These are phyloP conservation scores for Dicycla oo DNA, from an alignment of 2,888 invertebrate genomes.

Conservation along the genomic window DNA sequence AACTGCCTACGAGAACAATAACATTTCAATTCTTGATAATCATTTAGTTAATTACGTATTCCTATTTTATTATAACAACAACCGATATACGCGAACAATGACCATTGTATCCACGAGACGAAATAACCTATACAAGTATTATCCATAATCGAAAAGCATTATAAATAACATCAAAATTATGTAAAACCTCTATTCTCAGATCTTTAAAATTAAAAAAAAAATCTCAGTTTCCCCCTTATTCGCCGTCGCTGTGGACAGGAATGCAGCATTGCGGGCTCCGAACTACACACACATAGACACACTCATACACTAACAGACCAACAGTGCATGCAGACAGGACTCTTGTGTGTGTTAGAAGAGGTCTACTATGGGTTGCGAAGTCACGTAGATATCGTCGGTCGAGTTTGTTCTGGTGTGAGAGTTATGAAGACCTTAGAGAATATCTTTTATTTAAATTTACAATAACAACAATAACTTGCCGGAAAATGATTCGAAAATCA, in stretches of 20 bases:
- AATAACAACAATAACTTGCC: not conserved
- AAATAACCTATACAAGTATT: not conserved
- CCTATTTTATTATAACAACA: not conserved
- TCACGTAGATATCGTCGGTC: conserved; percentile 39
- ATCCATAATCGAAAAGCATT: conserved; percentile 5
- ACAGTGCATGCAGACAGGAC: conserved; percentile 36
- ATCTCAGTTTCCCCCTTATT: conserved; percentile 37
- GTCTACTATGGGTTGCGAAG: conserved; percentile 47
- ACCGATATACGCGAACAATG: not conserved
- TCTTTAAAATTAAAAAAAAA: conserved; percentile 24
- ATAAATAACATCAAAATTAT: not conserved
- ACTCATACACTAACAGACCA: conserved; percentile 36
- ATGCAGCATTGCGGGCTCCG: conserved; percentile 80
- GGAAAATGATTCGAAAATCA: not conserved
- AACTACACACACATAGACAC: conserved; percentile 66
- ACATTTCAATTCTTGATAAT: not conserved
- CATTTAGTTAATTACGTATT: not conserved
- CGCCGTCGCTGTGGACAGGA: conserved; percentile 66
- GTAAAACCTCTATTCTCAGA: not conserved
- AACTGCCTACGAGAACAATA: too few relatives aligned
- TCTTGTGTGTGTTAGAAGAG: conserved; percentile 45
- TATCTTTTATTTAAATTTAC: not conserved
- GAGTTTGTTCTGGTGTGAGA: not conserved
- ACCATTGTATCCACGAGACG: not conserved
- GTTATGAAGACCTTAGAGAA: not conserved